A percentile compares a stretch with the other conserved stretches of the same genome.
Evolutionary conservation across 2,888 invertebrate species (phyloP).

Genomic region (Sesia bembeciformis): DNA sequence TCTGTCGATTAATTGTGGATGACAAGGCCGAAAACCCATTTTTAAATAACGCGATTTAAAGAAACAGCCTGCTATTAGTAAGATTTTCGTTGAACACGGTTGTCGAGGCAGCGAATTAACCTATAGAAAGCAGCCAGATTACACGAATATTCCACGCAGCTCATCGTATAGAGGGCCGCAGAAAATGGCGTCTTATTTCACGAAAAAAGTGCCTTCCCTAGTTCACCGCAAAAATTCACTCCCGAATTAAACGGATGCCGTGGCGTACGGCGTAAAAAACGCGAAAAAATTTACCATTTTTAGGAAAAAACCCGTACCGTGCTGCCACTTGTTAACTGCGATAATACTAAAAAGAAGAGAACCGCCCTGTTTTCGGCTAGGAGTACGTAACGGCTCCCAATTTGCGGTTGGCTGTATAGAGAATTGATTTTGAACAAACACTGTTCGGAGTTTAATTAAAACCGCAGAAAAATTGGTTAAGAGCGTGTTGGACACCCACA

Average conservation of each 20-base stretch:
- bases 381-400: not conserved
- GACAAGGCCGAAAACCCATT: no score
- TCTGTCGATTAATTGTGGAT: no score
- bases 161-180: slow-evolving; percentile 12
- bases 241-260: slow-evolving; percentile 17
- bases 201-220: slow-evolving; percentile 12
- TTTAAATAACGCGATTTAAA: no score
- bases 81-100: slow-evolving; percentile 9
- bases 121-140: slow-evolving; percentile 14
- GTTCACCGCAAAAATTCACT: slow-evolving; percentile 21
- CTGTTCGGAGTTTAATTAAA: not conserved
- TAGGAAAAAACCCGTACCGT: not conserved
- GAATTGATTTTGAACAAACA: not conserved
- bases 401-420: not conserved
- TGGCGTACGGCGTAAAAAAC: slow-evolving; percentile 6
- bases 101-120: slow-evolving; percentile 11
- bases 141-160: slow-evolving; percentile 9
- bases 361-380: not conserved
- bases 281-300: not conserved
- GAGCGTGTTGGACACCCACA: no score
- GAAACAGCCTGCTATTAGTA: no score
- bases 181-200: slow-evolving; percentile 15
- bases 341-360: not conserved
- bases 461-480: no score
- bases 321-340: slow-evolving; percentile 1